Evolutionary conservation across 2,113 vertebrate species (phyloP).

Genomic region (Eidolon helvum): DNA sequence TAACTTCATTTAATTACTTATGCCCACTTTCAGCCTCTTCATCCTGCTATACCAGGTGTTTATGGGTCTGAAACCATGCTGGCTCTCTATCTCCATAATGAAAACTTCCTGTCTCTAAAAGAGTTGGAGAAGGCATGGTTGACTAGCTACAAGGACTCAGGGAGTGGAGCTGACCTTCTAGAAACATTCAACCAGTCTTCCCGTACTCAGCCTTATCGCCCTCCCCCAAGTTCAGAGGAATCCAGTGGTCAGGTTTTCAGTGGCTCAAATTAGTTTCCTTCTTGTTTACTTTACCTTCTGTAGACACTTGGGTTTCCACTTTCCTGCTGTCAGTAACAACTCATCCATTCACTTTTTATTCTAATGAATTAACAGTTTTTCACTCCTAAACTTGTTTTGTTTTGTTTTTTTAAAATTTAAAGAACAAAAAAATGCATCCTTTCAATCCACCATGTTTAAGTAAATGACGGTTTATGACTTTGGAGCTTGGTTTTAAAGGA

Average conservation of each 20-base stretch:
- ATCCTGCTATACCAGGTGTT: background rate
- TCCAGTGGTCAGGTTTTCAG: background rate
- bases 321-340: background rate
- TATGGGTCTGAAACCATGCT: too few species aligned
- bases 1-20: background rate
- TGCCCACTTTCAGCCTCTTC: background rate
- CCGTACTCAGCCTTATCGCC: background rate
- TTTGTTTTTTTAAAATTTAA: background rate
- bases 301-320: background rate
- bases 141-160: too few species aligned
- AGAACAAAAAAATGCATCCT: background rate
- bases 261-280: background rate
- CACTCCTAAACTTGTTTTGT: background rate
- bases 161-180: background rate
- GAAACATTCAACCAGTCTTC: background rate
- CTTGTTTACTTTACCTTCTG: background rate
- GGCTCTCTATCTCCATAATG: background rate
- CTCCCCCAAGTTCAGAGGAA: background rate
- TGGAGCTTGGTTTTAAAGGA: background rate
- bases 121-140: background rate
- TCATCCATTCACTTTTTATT: background rate
- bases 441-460: background rate
- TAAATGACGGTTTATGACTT: background rate
- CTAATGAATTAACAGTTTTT: background rate
- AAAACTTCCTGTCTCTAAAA: background rate